Evolutionary conservation across 1,140 invertebrate species (phyloP), one percentile per base, ranked within the genome.

Genomic region (Drosophila sp.): DNA sequence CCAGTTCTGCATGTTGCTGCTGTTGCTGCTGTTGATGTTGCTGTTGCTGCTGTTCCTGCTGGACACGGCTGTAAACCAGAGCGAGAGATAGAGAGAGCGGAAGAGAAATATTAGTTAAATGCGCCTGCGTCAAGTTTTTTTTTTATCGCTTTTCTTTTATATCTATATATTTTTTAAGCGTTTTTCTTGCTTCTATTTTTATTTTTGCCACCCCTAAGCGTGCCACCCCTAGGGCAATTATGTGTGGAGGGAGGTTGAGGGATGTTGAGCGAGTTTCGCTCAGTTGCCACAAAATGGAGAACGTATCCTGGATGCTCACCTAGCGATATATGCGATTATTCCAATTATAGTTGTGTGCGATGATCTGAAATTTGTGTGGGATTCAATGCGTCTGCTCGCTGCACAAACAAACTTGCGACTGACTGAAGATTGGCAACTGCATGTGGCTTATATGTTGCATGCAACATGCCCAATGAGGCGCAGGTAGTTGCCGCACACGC

Each of bases 1-100:
- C 92, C 92, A 92, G 74, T 91, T 91, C 58, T 92, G 89, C 89
- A 92, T 92, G 18, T 27, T 58, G 65, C 32, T 21, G 21, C 21
- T 21, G 21, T 21, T 21, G 21, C 21, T 21, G 4, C 21, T 21
- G 21, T 21, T 4, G 21, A 21, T 21, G 21, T 21, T 21, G 21
- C 4, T 21, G 21, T 4, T 21, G 21, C 21, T 21, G 21, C 21
- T 21, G 21, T 21, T 59, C 36, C 36, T 71, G 53, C 46, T 54
- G 50, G 43, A 61, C 16, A 73, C 72, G 70, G 72, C 81, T 83
- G 61, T 18, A 78, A 66, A 38, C 27, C 13, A n/a, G 27, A 36
- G 7, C 51, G 18, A 61, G 36, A 54, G 14, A 71, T 16, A 21
- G 4, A 53, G 46, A 56, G 48, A 65, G 36, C 36, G 50, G 40